Evolutionary conservation across 2,113 vertebrate species (phyloP), one percentile per base, ranked within the genome.

Genomic region (Gallinago paraguaiae): DNA sequence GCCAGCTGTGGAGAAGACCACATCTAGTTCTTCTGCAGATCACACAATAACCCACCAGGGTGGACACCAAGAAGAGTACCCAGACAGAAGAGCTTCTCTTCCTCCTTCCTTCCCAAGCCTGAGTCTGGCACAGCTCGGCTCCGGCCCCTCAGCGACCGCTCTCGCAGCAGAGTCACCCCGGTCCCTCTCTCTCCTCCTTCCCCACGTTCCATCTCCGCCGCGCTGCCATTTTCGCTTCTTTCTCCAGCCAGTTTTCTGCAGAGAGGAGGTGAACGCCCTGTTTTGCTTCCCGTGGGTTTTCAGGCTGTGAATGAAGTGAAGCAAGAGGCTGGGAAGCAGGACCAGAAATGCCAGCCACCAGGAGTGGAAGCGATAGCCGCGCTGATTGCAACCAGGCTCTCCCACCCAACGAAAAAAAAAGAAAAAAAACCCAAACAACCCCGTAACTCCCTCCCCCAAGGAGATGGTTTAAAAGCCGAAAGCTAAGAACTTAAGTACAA

Each of bases 401-500:
- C 76, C 19, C 57, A 23, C 39, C 8, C 1, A 33, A 51, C 6
- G 30, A 46, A 64, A 81, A 81, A 82, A 14, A 14, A 33, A 13
- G 9, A 39, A 39, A 39, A 54, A 30, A 20, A 46, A 17, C 43
- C 43, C 15, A 45, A 17, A 45, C 43, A 46, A 46, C 45, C 45
- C 46, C 46, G 4, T 23, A 37, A 59, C 82, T 87, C 83, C 43
- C 39, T 82, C 86, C 85, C 60, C 69, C 39, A 51, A 51, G 89
- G 56, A 93, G 71, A 56, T 71, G 54, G 41, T 92, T 90, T 63
- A 72, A 51, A 95, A 93, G 88, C 61, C 45, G 79, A 87, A 88
- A 77, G 74, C 82, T 59, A 92, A 96, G 75, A 79, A 90, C 68
- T 97, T 98, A 98, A 98, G 98, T 99, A 98, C 98, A 98, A 98